These are phyloP conservation scores for Aurelia sp. DNA, from an alignment of 30 jellyfish, hydroid and myxozoan species.

Conservation along the genomic window DNA sequence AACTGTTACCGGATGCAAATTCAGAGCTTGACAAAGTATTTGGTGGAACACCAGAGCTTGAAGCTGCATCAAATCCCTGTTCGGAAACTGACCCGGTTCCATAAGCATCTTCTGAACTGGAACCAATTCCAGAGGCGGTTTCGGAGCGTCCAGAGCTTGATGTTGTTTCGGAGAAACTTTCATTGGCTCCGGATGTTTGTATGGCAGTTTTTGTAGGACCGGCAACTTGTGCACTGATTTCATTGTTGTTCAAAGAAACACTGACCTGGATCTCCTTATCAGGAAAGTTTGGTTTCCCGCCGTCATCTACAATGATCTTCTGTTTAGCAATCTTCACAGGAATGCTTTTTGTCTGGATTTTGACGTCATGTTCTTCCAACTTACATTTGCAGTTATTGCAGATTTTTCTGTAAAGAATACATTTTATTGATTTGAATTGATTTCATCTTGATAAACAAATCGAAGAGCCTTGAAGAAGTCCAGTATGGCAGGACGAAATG, in stretches of 20 bases:
- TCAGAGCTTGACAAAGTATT: neutral
- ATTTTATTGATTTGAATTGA: no score
- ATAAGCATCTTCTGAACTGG: neutral
- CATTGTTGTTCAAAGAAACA: conserved; percentile 13
- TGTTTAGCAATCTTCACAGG: conserved; percentile 63
- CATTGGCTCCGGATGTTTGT: neutral
- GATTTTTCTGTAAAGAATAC: conserved; percentile 53
- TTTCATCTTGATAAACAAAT: no score
- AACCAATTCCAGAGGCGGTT: no score
- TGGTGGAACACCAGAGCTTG: neutral
- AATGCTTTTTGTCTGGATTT: conserved; percentile 40
- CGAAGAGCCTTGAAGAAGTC: no score
- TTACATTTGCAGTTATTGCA: conserved; percentile 87
- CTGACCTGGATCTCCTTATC: conserved; percentile 13
- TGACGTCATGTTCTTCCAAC: conserved; percentile 88
- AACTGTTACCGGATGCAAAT: conserved; percentile 5
- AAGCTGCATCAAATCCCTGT: neutral
- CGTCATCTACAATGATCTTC: conserved; percentile 47
- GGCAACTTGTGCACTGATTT: conserved; percentile 7
- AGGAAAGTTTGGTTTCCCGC: conserved; percentile 64
- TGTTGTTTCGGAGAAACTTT: neutral
- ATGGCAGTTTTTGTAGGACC: conserved; percentile 3
- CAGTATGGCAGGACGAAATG: no score
- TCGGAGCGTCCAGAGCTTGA: no score
- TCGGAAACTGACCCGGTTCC: no score